Percentiles rank a stretch among this genome's conserved stretches.
Evolutionary conservation across 2,113 vertebrate species (phyloP).

Genomic region (Neofelis nebulosa): DNA sequence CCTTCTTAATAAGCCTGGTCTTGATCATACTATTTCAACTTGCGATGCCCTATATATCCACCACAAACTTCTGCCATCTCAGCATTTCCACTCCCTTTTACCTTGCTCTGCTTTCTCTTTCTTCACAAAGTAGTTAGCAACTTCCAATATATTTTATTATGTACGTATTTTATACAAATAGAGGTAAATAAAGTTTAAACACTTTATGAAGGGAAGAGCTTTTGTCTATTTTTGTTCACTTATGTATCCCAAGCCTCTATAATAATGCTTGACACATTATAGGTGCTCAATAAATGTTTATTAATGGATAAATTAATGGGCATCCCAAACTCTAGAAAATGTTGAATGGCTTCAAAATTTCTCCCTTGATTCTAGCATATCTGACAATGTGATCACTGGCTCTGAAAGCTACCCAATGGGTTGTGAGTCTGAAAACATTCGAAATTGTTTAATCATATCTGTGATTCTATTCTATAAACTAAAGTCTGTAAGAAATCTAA

Average conservation of each 20-base stretch:
- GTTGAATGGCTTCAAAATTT: neutral
- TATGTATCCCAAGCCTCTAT: neutral
- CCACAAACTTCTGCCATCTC: neutral
- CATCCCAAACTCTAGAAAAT: neutral
- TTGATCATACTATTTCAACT: neutral
- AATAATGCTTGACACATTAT: neutral
- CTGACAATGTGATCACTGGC: neutral
- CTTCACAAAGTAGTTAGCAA: neutral
- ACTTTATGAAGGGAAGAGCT: neutral
- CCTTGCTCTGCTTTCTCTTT: neutral
- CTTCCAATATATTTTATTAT: neutral
- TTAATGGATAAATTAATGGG: neutral
- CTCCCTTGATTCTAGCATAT: neutral
- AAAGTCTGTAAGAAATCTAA: constrained; percentile 39
- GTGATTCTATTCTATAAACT: neutral
- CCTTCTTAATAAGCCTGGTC: neutral
- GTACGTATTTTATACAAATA: neutral
- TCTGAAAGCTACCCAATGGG: neutral
- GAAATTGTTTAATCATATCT: constrained; percentile 19
- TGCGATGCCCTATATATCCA: neutral
- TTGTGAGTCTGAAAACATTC: neutral
- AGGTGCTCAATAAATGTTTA: neutral
- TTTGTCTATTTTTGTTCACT: neutral
- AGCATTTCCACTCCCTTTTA: neutral
- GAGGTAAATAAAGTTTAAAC: neutral